Evolutionary conservation across 2,113 vertebrate species (phyloP).

Genomic region (Polypterus senegalus): DNA sequence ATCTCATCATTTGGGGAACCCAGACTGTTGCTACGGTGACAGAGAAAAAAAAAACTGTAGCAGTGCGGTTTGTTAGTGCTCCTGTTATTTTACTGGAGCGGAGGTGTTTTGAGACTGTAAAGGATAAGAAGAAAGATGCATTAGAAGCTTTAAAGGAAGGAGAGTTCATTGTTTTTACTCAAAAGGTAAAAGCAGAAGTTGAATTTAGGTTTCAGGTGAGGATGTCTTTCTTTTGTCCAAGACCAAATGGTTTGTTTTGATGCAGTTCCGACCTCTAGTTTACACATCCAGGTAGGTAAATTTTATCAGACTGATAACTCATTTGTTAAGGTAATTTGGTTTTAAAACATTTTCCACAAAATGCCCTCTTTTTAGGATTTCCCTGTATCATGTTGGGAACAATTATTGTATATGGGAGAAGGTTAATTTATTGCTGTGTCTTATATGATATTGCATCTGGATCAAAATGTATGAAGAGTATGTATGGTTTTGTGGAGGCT

Average conservation of each 20-base stretch:
- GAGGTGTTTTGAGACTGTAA: background rate
- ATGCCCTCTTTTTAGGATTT: background rate
- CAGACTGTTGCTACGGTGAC: background rate
- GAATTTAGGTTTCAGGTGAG: background rate
- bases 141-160: background rate
- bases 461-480: background rate
- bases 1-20: background rate
- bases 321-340: background rate
- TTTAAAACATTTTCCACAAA: background rate
- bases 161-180: background rate
- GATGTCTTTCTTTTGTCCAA: background rate
- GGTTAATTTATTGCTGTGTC: background rate
- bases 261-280: no score
- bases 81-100: background rate
- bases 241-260: background rate
- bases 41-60: background rate
- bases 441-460: background rate
- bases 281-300: no score
- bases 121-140: background rate
- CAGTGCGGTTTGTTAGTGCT: background rate
- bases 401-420: background rate
- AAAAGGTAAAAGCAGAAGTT: background rate
- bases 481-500: background rate
- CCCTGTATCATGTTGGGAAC: background rate
- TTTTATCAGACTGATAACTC: background rate